These are phyloP conservation scores for Drosophila maculinotata DNA, from an alignment of 2,888 invertebrate genomes.

Conservation along the genomic window DNA sequence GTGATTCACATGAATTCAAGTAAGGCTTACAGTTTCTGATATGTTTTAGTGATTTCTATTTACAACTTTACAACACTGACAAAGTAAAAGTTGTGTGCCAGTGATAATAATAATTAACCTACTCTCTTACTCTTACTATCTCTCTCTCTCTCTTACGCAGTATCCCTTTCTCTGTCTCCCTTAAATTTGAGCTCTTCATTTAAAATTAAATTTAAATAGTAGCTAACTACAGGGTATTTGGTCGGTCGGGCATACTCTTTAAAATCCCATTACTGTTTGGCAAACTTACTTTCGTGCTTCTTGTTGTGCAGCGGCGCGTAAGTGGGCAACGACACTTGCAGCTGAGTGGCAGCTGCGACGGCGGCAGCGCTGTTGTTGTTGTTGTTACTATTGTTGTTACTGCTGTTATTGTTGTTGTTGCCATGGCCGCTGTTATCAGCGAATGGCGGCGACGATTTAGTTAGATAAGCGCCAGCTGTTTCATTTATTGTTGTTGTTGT, in stretches of 20 bases:
- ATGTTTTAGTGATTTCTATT: no score
- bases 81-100: no score
- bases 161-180: no score
- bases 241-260: background rate
- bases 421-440: slow-evolving; percentile 71
- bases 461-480: slow-evolving; percentile 78
- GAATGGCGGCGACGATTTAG: slow-evolving; percentile 45
- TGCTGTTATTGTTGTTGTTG: slow-evolving; percentile 57
- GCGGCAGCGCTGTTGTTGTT: slow-evolving; percentile 22
- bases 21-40: no score
- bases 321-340: slow-evolving; percentile 49
- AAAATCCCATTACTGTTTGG: background rate
- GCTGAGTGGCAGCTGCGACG: slow-evolving; percentile 30
- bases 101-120: no score
- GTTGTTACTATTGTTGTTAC: slow-evolving; percentile 31
- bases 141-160: no score
- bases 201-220: no score
- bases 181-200: no score
- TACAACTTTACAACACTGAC: no score
- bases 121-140: background rate
- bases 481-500: slow-evolving; percentile 41
- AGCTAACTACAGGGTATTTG: background rate
- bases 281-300: slow-evolving; percentile 74
- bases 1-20: no score
- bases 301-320: slow-evolving; percentile 62